These are phyloP conservation scores for Teleogryllus oceanicus DNA, from an alignment of 2,888 invertebrate species.

Conservation along the genomic window DNA sequence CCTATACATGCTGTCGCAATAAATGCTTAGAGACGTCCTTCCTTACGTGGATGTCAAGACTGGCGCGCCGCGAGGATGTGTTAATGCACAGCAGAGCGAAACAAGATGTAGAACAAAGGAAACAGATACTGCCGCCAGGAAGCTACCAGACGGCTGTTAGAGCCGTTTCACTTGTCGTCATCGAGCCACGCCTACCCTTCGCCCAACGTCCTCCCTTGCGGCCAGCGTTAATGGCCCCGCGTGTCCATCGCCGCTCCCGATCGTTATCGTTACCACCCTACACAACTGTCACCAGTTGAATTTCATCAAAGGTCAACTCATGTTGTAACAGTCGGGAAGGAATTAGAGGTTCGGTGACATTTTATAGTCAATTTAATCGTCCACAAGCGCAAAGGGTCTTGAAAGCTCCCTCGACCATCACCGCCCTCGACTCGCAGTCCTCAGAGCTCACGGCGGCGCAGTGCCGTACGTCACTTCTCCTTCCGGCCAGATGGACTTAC, in stretches of 20 bases:
- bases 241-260: neutral
- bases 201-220: neutral
- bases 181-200: neutral
- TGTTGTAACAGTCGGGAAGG: neutral
- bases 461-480: neutral
- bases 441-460: neutral
- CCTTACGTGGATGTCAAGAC: no score
- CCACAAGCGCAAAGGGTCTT: neutral
- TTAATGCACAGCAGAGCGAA: no score
- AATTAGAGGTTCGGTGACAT: neutral
- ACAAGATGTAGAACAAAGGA: neutral
- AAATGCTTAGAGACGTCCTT: no score
- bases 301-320: slow-evolving; percentile 1
- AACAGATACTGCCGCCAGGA: neutral
- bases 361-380: neutral
- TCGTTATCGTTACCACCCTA: neutral
- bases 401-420: neutral
- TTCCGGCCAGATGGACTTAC: neutral
- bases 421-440: neutral
- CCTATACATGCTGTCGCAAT: no score
- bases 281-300: neutral
- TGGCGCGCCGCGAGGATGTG: no score
- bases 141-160: neutral
- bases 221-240: neutral
- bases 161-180: neutral